Conservation (phyloP, 2,888 invertebrate species). For the Drosophila silvestris region DNA sequence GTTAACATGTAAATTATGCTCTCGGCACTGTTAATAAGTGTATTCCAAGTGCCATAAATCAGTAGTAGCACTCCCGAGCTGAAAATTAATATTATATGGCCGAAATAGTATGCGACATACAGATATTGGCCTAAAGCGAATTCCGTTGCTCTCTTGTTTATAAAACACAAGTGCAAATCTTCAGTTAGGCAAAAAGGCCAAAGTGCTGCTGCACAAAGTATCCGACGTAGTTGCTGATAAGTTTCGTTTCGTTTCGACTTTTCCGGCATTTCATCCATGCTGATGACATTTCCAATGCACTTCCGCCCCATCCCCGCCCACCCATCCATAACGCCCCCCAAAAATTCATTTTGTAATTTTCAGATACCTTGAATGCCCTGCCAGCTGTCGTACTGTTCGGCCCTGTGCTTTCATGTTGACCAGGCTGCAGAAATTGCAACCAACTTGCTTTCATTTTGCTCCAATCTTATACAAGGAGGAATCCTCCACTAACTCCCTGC, state of each 20-base stretch:
- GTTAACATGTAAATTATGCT: conserved; percentile 84
- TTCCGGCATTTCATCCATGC: conserved; percentile 82
- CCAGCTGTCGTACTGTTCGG: conserved; percentile 66
- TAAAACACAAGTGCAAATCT: conserved; percentile 43
- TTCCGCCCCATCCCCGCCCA: background rate
- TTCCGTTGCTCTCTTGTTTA: conserved; percentile 9
- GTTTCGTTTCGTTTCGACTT: conserved; percentile 81
- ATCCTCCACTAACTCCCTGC: background rate
- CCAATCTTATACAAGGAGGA: conserved; percentile 42
- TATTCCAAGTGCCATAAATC: conserved; percentile 70
- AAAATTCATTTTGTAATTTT: conserved; percentile 80
- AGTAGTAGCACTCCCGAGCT: conserved; percentile 58
- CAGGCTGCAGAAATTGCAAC: conserved; percentile 78
- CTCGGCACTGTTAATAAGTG: conserved; percentile 77
- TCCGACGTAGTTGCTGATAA: conserved; percentile 81
- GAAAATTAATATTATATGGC: conserved; percentile 29
- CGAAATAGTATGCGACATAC: background rate
- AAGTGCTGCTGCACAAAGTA: conserved; percentile 45
- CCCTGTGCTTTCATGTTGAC: conserved; percentile 66
- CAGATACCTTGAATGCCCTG: conserved; percentile 62
- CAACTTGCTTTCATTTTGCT: conserved; percentile 62
- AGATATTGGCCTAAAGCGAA: background rate
- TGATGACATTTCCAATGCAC: conserved; percentile 79
- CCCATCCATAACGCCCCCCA: background rate
- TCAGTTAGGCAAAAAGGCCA: conserved; percentile 16